These are phyloP conservation scores for Auanema sp. DNA, from an alignment of 2,888 invertebrate genomes.

Conservation along the genomic window DNA sequence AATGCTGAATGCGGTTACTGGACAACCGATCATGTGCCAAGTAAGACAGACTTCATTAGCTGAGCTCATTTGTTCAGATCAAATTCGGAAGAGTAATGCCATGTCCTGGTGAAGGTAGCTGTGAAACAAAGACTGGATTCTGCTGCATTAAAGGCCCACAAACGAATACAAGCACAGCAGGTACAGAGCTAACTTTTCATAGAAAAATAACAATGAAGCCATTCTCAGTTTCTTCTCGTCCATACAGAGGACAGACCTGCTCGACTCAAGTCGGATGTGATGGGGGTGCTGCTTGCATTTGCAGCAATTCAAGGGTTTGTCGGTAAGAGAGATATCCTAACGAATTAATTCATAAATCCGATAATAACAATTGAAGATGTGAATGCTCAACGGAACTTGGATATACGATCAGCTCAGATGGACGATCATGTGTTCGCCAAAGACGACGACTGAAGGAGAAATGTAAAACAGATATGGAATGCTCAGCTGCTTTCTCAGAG, in stretches of 20 bases:
- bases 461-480: constrained; percentile 58
- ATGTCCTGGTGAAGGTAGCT: constrained; percentile 47
- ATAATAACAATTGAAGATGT: constrained; percentile 32
- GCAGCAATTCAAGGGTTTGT: constrained; percentile 33
- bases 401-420: constrained; percentile 45
- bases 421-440: constrained; percentile 48
- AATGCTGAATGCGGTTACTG: constrained; percentile 45
- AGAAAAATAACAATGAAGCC: too few relatives aligned
- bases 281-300: constrained; percentile 53
- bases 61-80: constrained; percentile 16
- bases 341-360: not conserved
- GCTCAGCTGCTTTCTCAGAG: constrained; percentile 59
- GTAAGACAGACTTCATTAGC: constrained; percentile 3
- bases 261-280: constrained; percentile 35
- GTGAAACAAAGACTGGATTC: constrained; percentile 53
- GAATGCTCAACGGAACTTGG: constrained; percentile 57
- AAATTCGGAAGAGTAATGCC: constrained; percentile 34
- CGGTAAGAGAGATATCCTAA: constrained; percentile 27
- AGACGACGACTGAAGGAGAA: constrained; percentile 57
- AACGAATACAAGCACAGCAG: constrained; percentile 12
- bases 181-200: not conserved
- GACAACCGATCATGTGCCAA: constrained; percentile 54
- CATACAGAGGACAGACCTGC: constrained; percentile 31
- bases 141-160: constrained; percentile 36
- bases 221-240: too few relatives aligned